These are phyloP conservation scores for Eupsittula cactorum DNA, from an alignment of 2,113 vertebrate genomes.

Conservation along the genomic window DNA sequence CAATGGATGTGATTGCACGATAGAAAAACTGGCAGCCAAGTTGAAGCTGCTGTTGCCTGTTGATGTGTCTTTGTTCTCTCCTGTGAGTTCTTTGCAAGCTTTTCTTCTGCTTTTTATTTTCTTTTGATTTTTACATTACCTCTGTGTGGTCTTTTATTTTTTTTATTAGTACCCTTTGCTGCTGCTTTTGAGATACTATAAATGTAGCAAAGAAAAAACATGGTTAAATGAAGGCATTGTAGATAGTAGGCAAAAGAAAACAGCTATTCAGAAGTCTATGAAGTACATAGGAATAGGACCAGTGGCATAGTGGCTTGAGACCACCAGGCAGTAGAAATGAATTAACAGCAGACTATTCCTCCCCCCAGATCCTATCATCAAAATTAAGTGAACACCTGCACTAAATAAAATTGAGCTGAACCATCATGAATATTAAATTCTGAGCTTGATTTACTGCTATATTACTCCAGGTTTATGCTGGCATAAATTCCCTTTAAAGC, in stretches of 20 bases:
- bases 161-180: background rate
- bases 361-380: background rate
- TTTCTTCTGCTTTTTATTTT: background rate
- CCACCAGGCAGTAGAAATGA: background rate
- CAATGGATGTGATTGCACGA: constrained; percentile 64
- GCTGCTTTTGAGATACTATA: background rate
- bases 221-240: background rate
- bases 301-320: background rate
- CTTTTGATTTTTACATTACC: background rate
- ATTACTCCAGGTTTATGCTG: background rate
- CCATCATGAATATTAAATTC: background rate
- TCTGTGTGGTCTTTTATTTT: constrained; percentile 21
- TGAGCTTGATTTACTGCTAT: constrained; percentile 3
- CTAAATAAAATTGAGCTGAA: constrained; percentile 35
- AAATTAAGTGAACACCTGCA: constrained; percentile 42
- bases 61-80: constrained; percentile 29
- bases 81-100: background rate
- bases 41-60: constrained; percentile 33
- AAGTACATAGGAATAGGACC: background rate
- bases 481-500: constrained; percentile 32
- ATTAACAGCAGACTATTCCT: background rate
- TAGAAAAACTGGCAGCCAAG: constrained; percentile 43
- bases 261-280: background rate
- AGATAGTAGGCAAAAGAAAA: background rate
- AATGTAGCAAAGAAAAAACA: background rate